Base-by-base conservation (phyloP, 2,113 vertebrate genomes). In the Nycticorax nycticorax region DNA sequence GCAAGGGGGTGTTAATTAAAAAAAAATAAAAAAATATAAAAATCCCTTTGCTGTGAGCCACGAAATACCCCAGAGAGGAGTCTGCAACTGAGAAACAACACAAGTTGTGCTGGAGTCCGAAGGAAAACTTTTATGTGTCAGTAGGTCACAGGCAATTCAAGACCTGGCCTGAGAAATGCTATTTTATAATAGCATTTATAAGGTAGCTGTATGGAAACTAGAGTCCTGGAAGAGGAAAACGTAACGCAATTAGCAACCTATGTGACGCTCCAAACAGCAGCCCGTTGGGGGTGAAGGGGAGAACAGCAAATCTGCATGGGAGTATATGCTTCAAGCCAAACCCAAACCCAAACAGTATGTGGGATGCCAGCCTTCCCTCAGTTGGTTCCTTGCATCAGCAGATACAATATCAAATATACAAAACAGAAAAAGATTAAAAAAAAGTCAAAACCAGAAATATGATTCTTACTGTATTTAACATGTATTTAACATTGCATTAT, bases 311-410 rank as follows among this genome's bases (percentile, higher is more conserved):
- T 56, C 69, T 64, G 27, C 72, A 88, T 74, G 88, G 53, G 68
- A 78, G 10, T 63, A 30, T 35, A 77, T 81, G 48, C 84, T 85
- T 92, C 75, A 92, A 89, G 27, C 28, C 86, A 62, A 93, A 88
- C 32, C 7, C 37, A 77, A 85, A 80, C 37, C 73, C 89, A 87
- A 96, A 35, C 2, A 92, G 52, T 80, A 76, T n/a, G 57, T 41
- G 77, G 81, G 82, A 94, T 72, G 73, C 35, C 85, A 89, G 53
- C 24, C 56, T 91, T 96, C 89, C 91, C 63, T 81, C 67, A 57
- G 69, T 3, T 50, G 83, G 67, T 89, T 81, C 69, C 37, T 85
- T 69, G 43, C 50, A 93, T 23, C 67, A 35, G 41, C 33, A 93
- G 35, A 86, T 53, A 66, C 2, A 73, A 4, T 56, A 62, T 28